These are phyloP conservation scores for Emesis russula DNA, from an alignment of 2,888 invertebrate genomes.

Conservation along the genomic window DNA sequence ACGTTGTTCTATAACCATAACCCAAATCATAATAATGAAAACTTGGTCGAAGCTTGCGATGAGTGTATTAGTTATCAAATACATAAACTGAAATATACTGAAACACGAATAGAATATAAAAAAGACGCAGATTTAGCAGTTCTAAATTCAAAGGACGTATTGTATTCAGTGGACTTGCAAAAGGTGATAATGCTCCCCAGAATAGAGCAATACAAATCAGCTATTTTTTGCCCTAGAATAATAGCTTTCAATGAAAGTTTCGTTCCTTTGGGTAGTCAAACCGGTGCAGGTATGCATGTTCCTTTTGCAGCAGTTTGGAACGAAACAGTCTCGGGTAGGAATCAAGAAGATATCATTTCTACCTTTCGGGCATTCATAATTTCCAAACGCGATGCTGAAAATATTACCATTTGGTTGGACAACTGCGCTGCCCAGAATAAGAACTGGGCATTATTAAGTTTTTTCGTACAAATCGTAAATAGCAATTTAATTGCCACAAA, in stretches of 20 bases:
- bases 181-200: constrained; percentile 22
- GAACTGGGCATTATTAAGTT: neutral
- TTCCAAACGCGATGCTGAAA: constrained; percentile 10
- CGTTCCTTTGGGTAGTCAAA: neutral
- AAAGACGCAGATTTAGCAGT: neutral
- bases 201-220: constrained; percentile 11
- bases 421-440: constrained; percentile 22
- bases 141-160: too few relatives aligned
- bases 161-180: constrained; percentile 25
- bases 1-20: too few relatives aligned
- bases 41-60: too few relatives aligned
- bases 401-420: neutral
- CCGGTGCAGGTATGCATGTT: neutral
- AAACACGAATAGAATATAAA: constrained; percentile 4
- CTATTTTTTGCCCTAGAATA: neutral
- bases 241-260: constrained; percentile 24
- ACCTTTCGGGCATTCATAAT: too few relatives aligned
- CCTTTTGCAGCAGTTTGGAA: constrained; percentile 20
- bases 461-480: neutral
- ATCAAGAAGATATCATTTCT: constrained; percentile 22
- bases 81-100: too few relatives aligned
- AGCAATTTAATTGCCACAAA: too few relatives aligned
- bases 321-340: constrained; percentile 19
- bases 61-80: neutral
- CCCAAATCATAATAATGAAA: too few relatives aligned